These are phyloP conservation scores for Andrena bicolor DNA, from an alignment of 2,888 invertebrate genomes.

Conservation along the genomic window DNA sequence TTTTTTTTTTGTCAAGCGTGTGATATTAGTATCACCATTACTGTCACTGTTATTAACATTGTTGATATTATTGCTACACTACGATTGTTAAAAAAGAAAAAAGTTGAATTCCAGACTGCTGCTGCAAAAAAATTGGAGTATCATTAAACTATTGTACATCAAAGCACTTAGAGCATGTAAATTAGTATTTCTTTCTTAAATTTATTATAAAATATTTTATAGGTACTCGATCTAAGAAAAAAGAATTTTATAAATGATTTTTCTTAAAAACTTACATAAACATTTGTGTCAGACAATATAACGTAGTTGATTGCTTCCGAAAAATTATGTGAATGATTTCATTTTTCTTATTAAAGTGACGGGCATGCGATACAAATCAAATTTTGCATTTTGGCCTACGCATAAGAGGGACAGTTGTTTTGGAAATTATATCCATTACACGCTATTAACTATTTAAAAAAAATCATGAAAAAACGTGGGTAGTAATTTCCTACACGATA, in stretches of 20 bases:
- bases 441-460: conserved; percentile 17
- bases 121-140: conserved; percentile 8
- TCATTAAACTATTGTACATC: conserved; percentile 39
- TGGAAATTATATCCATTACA: conserved; percentile 53
- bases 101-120: conserved; percentile 41
- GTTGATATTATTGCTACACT: conserved; percentile 51
- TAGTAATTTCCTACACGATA: conserved; percentile 32
- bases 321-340: conserved; percentile 45
- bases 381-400: conserved; percentile 48
- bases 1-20: conserved; percentile 38
- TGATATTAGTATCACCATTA: conserved; percentile 46
- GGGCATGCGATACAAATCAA: conserved; percentile 38
- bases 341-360: conserved; percentile 35
- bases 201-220: conserved; percentile 44
- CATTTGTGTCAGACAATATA: conserved; percentile 57
- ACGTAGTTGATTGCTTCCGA: conserved; percentile 41
- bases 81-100: conserved; percentile 40
- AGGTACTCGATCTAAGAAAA: conserved; percentile 12
- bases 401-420: conserved; percentile 50
- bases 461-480: not conserved
- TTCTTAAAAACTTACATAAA: conserved; percentile 23
- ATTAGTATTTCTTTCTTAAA: conserved; percentile 39
- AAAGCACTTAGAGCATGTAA: conserved; percentile 32
- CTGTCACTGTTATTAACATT: conserved; percentile 56
- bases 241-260: conserved; percentile 28